Evolutionary conservation across 1,140 invertebrate species (phyloP).

Genomic region (Hypothenemus hampei): DNA sequence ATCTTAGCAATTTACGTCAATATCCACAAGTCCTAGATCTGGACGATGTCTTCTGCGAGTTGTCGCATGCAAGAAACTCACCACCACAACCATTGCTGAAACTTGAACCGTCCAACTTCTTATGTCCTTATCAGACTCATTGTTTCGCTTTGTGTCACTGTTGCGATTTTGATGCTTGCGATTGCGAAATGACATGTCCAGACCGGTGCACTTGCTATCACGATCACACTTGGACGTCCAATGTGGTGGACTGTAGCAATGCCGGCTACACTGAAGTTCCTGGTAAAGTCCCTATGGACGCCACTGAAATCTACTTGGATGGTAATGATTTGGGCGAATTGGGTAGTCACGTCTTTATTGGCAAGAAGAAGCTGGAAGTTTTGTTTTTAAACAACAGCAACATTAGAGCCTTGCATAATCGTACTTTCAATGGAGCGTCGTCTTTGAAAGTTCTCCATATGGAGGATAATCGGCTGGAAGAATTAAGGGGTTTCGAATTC

Average conservation of each 20-base stretch:
- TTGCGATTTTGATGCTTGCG: slow-evolving; percentile 86
- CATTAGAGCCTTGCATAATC: slow-evolving; percentile 72
- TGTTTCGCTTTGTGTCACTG: slow-evolving; percentile 86
- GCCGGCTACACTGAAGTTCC: slow-evolving; percentile 68
- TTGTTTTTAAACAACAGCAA: slow-evolving; percentile 79
- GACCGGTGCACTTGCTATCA: slow-evolving; percentile 82
- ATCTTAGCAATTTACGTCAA: slow-evolving; percentile 62
- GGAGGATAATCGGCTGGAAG: slow-evolving; percentile 71
- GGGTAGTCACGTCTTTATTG: slow-evolving; percentile 80
- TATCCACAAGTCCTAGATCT: slow-evolving; percentile 81
- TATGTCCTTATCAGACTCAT: slow-evolving; percentile 83
- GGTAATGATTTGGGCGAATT: slow-evolving; percentile 76
- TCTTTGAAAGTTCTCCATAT: slow-evolving; percentile 72
- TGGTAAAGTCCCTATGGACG: slow-evolving; percentile 81
- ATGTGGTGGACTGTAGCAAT: slow-evolving; percentile 83
- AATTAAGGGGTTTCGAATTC: slow-evolving; percentile 72
- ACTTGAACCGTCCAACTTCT: slow-evolving; percentile 74
- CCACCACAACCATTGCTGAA: slow-evolving; percentile 70
- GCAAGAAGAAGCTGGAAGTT: slow-evolving; percentile 77
- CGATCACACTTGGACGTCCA: slow-evolving; percentile 85
- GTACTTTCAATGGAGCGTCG: slow-evolving; percentile 77
- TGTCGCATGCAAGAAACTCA: slow-evolving; percentile 68
- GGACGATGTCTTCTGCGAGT: slow-evolving; percentile 73
- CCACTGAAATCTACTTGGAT: slow-evolving; percentile 83
- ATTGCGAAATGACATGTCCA: slow-evolving; percentile 88